These are phyloP conservation scores for Eupelmus urozonus DNA, from an alignment of 2,888 invertebrate genomes.

Conservation along the genomic window DNA sequence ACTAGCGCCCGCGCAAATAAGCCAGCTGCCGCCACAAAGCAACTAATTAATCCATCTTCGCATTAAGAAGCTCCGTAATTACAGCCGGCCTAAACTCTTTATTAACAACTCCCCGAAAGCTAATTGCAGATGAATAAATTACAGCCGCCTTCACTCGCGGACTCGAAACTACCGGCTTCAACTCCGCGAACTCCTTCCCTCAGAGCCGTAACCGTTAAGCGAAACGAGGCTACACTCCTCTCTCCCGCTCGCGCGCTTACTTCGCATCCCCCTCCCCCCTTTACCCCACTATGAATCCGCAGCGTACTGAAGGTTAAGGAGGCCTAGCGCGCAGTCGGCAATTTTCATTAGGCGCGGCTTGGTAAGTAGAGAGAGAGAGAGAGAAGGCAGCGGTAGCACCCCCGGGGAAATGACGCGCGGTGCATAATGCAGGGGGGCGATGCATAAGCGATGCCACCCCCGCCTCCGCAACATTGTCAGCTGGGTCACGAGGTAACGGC, in stretches of 20 bases:
- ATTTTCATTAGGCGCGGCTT: slow-evolving; percentile 56
- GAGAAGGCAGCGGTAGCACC: slow-evolving; percentile 34
- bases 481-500: slow-evolving; percentile 58
- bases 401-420: slow-evolving; percentile 70
- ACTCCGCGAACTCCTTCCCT: background rate
- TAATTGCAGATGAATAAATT: background rate
- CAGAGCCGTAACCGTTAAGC: slow-evolving; percentile 1
- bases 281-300: background rate
- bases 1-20: too few relatives aligned
- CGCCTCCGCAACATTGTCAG: slow-evolving; percentile 64
- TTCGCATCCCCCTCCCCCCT: too few relatives aligned
- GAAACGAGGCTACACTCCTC: background rate
- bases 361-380: slow-evolving; percentile 57
- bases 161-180: too few relatives aligned
- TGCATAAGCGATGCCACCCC: slow-evolving; percentile 69
- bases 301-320: background rate
- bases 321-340: background rate
- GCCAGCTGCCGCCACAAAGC: too few relatives aligned
- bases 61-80: too few relatives aligned
- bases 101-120: background rate
- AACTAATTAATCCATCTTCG: too few relatives aligned
- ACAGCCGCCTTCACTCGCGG: too few relatives aligned
- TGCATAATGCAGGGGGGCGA: slow-evolving; percentile 70
- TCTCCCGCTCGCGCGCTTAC: too few relatives aligned
- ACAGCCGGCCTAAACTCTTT: background rate